Percentiles rank a stretch among this genome's conserved stretches.
These are phyloP conservation scores for Pelochelys cantorii DNA, from an alignment of 2,797 vertebrate genomes.

Conservation along the genomic window DNA sequence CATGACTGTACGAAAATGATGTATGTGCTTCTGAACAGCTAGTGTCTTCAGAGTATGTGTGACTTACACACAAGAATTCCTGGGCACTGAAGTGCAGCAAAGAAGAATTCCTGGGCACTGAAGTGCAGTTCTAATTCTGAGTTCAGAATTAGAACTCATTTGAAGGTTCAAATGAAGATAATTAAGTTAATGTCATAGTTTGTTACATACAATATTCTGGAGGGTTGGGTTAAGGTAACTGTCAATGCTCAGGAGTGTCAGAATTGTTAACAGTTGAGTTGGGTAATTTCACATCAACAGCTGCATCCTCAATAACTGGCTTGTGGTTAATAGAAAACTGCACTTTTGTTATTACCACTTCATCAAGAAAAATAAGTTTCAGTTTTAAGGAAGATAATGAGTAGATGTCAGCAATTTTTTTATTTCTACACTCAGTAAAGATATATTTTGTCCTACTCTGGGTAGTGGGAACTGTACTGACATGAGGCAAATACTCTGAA, in stretches of 20 bases:
- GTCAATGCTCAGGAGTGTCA: neutral
- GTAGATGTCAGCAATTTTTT: conserved; percentile 53
- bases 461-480: conserved; percentile 10
- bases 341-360: conserved; percentile 53
- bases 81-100: neutral
- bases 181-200: conserved; percentile 1
- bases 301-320: conserved; percentile 36
- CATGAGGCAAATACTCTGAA: neutral
- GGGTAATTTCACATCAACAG: conserved; percentile 44
- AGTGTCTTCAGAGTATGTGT: neutral
- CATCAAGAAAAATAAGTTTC: conserved; percentile 48
- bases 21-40: neutral
- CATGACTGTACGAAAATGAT: neutral
- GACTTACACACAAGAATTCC: neutral
- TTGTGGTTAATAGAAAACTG: conserved; percentile 48
- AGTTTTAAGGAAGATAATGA: conserved; percentile 41
- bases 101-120: neutral
- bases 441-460: conserved; percentile 11
- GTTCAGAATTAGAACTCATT: conserved; percentile 7
- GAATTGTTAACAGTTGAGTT: conserved; percentile 52
- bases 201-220: neutral
- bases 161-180: neutral
- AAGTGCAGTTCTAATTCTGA: fast-evolving
- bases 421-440: conserved; percentile 29
- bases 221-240: conserved; percentile 51